Base-by-base conservation (phyloP, 2,113 vertebrate species). In the Pachycephala philippinensis region DNA sequence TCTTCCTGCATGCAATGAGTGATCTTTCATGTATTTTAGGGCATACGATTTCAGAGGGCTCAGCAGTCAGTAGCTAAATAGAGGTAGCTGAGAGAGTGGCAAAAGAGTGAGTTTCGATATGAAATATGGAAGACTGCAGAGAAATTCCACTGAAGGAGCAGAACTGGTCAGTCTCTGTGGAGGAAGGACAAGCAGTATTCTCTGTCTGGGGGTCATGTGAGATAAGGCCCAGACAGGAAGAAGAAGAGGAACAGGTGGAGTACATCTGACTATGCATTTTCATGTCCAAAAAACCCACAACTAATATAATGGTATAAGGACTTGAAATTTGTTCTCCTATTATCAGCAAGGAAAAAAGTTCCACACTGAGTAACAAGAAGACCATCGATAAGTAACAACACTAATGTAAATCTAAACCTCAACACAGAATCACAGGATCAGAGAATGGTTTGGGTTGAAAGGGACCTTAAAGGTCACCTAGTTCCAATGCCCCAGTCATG, bases 241-340 rank as follows among this genome's bases (percentile, higher is more conserved):
- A 23, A 27, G 9, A 59, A 72, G 15, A 85, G 5, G n/a, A 84
- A 27, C 21, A 39, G 8, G 3, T 61, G 14, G 19, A 47, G 6
- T 59, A 13, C 52, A 30, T 47, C 15, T 75, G 23, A 14, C 30
- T 15, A 22, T 21, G 28, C 5, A 39, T 44, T 68, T 64, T 72
- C 26, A 18, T 54, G 4, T 9, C 30, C 71, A 27, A 47, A 52
- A 68, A 13, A 0, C 0, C 0, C 7, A 7, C n/a, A 89, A 37
- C 8, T 54, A 39, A 50, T 28, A 39, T 19, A 61, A 59, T 19
- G 5, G 39, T 21, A 13, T 12, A 70, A 89, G 21, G 33, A 52
- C 11, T 47, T 47, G 19, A 16, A 72, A 65, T 84, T 28, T 68
- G 19, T 75, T 22, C 11, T 53, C 72, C 64, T 45, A 60, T 7